A percentile compares a stretch with the other conserved stretches of the same genome.
Conservation (phyloP, 2,888 invertebrate genomes). For the Melinopterus prodromus region DNA sequence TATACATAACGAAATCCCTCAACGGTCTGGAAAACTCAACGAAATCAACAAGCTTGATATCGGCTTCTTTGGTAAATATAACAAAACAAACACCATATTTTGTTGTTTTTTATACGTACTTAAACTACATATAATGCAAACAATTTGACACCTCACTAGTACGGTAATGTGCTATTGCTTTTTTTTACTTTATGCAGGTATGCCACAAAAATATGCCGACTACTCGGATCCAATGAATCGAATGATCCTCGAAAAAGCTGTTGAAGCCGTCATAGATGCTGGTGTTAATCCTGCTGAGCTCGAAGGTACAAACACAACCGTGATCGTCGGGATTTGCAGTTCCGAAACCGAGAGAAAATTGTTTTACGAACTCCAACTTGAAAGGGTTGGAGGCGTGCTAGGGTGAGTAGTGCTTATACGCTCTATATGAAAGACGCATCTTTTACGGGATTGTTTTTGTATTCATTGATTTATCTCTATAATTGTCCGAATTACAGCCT, state of each 20-base stretch:
- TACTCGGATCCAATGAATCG: constrained; percentile 67
- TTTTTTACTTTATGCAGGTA: background rate
- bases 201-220: background rate
- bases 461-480: too few relatives aligned
- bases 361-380: constrained; percentile 58
- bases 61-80: constrained; percentile 61
- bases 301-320: constrained; percentile 78
- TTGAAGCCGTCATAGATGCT: constrained; percentile 68
- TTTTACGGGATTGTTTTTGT: too few relatives aligned
- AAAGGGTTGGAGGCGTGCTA: constrained; percentile 60
- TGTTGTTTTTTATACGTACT: too few relatives aligned
- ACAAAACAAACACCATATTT: too few relatives aligned
- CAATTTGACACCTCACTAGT: too few relatives aligned
- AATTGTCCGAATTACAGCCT: too few relatives aligned
- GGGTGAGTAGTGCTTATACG: too few relatives aligned
- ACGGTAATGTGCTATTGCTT: background rate
- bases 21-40: constrained; percentile 72
- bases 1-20: constrained; percentile 67
- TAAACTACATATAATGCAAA: too few relatives aligned
- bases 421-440: too few relatives aligned
- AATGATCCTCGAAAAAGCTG: constrained; percentile 66
- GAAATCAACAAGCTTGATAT: constrained; percentile 65
- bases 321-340: constrained; percentile 79
- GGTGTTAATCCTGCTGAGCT: constrained; percentile 73
- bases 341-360: constrained; percentile 74